Base-by-base conservation (phyloP, 2,888 invertebrate species). In the Coelopa pilipes region DNA sequence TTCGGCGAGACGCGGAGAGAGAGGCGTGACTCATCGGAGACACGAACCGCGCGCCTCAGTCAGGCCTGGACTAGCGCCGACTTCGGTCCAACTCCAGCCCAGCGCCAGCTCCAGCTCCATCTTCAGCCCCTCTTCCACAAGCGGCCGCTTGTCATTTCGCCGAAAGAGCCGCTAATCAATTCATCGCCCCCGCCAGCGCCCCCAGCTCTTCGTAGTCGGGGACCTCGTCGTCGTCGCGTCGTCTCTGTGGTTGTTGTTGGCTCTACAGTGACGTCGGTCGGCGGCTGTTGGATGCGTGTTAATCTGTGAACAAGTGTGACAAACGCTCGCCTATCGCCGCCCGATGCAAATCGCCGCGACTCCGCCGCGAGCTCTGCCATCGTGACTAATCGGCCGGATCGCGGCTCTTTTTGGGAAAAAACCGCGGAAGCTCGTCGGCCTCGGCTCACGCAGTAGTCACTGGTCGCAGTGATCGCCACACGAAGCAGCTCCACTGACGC, bases 331-430 rank as follows among this genome's bases (percentile, higher is more conserved):
- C 70, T 71, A 70, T 66, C 65, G 50, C 59, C 70, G 72, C 72
- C 68, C 62, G 49, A 68, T 66, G 75, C 72, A 68, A 34, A 62
- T 62, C 57, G 73, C 74, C 72, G 72, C 68, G 74, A 73, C 66
- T 74, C 2, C 34, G 4, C 4, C 34, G 2, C 34, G 34, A 2
- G 34, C 34, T 2, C 34, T 34, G 34, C 34, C 7, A 7, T 75
- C 66, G 74, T 77, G 77, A 75, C 77, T 77, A 75, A 77, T 57
- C 71, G n/a, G 9, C 45, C 49, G 45, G 34, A 55, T 34, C 24
- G 13, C 49, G 45, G 34, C 47, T 34, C 24, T 13, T 34, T 62
- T 50, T 50, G 62, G 62, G 50, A 66, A 66, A 66, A 11, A 50
- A 66, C 66, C 66, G 50, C 66, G 21, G 50, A 66, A 66, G 50